These are phyloP conservation scores for Pilophorus perplexus DNA, from an alignment of 2,888 invertebrate species.

Conservation along the genomic window DNA sequence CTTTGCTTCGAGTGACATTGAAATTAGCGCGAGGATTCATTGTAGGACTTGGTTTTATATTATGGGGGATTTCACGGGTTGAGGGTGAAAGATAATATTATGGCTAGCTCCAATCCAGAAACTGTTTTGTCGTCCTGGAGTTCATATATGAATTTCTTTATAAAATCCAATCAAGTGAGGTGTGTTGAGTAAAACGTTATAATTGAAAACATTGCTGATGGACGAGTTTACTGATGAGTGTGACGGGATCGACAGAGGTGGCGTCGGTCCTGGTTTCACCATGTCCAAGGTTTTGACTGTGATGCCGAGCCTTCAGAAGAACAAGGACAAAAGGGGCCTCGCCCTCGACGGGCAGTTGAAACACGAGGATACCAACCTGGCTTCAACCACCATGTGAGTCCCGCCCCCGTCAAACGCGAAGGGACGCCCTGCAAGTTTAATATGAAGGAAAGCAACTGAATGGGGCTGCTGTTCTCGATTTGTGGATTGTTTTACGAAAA, in stretches of 20 bases:
- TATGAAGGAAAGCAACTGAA: conserved; percentile 17
- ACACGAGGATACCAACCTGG: conserved; percentile 83
- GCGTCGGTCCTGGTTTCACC: conserved; percentile 77
- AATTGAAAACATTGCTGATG: no score
- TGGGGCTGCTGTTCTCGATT: conserved; percentile 20
- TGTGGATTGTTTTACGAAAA: not conserved
- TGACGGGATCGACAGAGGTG: conserved; percentile 51
- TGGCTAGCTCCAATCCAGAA: no score
- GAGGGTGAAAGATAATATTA: no score
- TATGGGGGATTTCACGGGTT: no score
- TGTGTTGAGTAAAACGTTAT: no score
- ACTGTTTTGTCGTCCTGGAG: no score
- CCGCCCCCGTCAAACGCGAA: conserved; percentile 25
- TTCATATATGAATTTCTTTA: no score
- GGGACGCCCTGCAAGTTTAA: conserved; percentile 1
- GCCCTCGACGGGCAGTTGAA: conserved; percentile 82
- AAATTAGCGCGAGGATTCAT: no score
- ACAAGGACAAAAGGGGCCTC: conserved; percentile 79
- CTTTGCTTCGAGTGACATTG: no score
- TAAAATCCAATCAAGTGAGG: no score
- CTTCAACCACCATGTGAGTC: conserved; percentile 80
- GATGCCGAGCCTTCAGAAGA: conserved; percentile 72
- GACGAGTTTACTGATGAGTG: conserved; percentile 32
- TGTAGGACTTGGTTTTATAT: no score
- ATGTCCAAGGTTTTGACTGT: conserved; percentile 78